phyloP scores from a whole-genome alignment of 2,888 invertebrate genomes.

The Dascillus cervinus region DNA sequence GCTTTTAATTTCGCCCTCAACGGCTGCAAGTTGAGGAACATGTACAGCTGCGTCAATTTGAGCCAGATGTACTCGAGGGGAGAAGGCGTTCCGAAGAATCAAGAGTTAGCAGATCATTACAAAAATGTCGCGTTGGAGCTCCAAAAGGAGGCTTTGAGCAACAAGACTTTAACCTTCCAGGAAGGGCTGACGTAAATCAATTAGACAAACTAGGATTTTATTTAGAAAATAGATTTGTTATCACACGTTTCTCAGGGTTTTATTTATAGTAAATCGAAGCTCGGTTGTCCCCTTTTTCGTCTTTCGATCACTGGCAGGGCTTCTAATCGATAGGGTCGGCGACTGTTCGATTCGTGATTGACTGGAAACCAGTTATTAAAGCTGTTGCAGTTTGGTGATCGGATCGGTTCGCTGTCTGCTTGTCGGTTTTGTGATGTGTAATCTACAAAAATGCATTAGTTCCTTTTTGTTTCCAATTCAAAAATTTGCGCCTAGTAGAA shows the following conservation, averaged over 20 bases:
- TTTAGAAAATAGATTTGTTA: no score
- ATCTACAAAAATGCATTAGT: no score
- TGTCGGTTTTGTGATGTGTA: no score
- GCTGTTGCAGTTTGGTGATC: no score
- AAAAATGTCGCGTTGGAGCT: constrained; percentile 63
- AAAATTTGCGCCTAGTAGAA: no score
- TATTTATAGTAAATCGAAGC: no score
- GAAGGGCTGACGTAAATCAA: constrained; percentile 38
- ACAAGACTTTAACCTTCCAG: constrained; percentile 43
- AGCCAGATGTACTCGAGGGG: constrained; percentile 81
- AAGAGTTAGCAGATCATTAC: constrained; percentile 62
- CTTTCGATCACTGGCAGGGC: constrained; percentile 38
- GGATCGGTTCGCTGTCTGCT: no score
- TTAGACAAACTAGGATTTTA: no score
- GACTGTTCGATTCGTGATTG: constrained; percentile 13
- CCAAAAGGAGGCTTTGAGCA: constrained; percentile 54
- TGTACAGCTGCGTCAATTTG: constrained; percentile 84
- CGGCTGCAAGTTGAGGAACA: constrained; percentile 77
- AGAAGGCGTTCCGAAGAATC: constrained; percentile 71
- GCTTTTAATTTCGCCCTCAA: constrained; percentile 71
- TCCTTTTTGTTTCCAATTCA: no score
- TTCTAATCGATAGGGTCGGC: constrained; percentile 35
- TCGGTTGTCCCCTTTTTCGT: no score
- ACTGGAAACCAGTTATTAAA: no score
- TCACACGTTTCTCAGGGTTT: no score